Base-by-base conservation (phyloP, 1,140 invertebrate genomes). In the Steinernema khuongi region DNA sequence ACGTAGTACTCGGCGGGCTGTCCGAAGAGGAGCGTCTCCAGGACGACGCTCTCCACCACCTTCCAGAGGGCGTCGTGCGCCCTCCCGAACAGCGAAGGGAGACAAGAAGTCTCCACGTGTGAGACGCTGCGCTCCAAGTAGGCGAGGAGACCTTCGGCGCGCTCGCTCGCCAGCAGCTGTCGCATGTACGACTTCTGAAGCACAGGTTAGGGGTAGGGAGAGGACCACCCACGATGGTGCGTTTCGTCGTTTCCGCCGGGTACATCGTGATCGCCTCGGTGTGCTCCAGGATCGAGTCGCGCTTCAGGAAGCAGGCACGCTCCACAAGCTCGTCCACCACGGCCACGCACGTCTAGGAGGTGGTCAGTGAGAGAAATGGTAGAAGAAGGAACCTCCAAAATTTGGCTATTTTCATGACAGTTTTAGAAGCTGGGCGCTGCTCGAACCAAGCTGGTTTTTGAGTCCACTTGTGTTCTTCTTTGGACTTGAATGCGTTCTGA, bases 221-320 rank as follows among this genome's bases (percentile, higher is more conserved):
- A 11, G 11, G 14, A 22, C 19, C 7, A 60, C 50, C 50, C 19
- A 60, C 50, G 50, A 60, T 60, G 14, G 50, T 60, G 14, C 50
- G 11, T 22, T 60, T 60, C 7, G 50, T n/a, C 14, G 50, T 60
- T 22, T 60, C 50, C 11, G 50, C 50, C 7, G 50, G 7, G 50
- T 60, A 60, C 50, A 60, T 60, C 50, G 50, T 60, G 50, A 60
- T 60, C 50, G 50, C 50, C 26, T 60, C 50, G 14, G 50, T 60
- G 50, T 60, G 50, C 50, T 60, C 50, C 2, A 14, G 50, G 50
- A 60, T 60, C 26, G 50, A 60, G 4, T 60, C 50, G 14, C 50
- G 50, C 22, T 60, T 60, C 50, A 60, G 19, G 50, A 26, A 11
- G 26, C 50, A 60, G 14, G 50, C 50, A 22, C 26, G 50, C 11